Base-by-base conservation (phyloP, 2,888 invertebrate species). In the Megamerina dolium region DNA sequence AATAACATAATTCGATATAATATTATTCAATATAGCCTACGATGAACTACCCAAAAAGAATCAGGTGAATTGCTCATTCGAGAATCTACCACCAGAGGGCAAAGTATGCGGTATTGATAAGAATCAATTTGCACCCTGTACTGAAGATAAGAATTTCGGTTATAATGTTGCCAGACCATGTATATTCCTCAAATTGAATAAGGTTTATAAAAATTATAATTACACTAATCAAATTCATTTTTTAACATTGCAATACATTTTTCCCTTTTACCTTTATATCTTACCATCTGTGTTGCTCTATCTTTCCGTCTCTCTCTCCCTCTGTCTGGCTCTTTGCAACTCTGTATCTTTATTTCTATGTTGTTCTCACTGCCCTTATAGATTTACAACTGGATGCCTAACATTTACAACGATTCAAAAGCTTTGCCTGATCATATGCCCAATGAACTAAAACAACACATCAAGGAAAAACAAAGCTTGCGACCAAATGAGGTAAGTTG, bases 171-270 rank as follows among this genome's bases (percentile, higher is more conserved):
- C 86, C 46, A 84, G 85, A 44, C 97, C 97, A 13, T 99, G 99
- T 73, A 87, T 99, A 68, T 86, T 96, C 75, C 80, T 99, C 56
- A 97, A 97, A 73, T 77, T 99, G 58, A 99, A 99, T 73, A 93
- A 89, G 83, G 93, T 93, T 72, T 58, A 20, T 21, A 2, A 17
- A 21, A 37, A 9, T 23, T 27, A 26, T 16, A 44, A 6, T 9
- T 21, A 4, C 5, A 23, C 3, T 30, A 33, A 37, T 27, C 31
- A 16, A 14, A 26, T 8, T 29, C 19, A 37, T 12, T 14, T 13
- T 34, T 13, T 10, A 30, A 33, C 10, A 12, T 1, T 26, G 18
- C 14, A 29, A 2, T 9, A 29, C 13, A 36, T 34, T 3, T 35
- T 20, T 41, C 10, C 13, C 12, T n/a, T 13, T 21, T 13, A 33